These are phyloP conservation scores for Hirundichthys speculiger DNA, from an alignment of 2,113 vertebrate genomes.

Conservation along the genomic window DNA sequence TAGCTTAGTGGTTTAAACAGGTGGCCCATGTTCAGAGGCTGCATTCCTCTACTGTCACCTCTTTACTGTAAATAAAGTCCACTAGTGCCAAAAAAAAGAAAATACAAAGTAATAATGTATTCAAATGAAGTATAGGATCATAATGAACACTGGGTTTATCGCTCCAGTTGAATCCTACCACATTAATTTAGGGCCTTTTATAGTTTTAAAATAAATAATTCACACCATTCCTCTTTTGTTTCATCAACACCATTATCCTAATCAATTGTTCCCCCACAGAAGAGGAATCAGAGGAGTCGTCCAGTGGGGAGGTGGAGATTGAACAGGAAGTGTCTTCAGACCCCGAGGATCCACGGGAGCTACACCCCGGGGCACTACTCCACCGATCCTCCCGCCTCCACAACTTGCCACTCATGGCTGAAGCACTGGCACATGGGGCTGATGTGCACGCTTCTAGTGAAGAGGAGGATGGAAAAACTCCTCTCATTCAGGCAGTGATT, in stretches of 20 bases:
- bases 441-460: conserved; percentile 88
- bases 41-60: too few species aligned
- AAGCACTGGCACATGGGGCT: conserved; percentile 94
- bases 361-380: conserved; percentile 85
- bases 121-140: too few species aligned
- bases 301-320: conserved; percentile 80
- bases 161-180: too few species aligned
- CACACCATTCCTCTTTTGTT: background rate
- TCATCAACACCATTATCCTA: background rate
- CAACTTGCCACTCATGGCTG: conserved; percentile 93
- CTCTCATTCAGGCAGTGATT: conserved; percentile 93
- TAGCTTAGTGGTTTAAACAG: too few species aligned
- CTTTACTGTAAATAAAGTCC: too few species aligned
- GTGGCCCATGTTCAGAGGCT: too few species aligned
- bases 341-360: conserved; percentile 78
- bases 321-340: conserved; percentile 80
- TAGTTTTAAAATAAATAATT: background rate
- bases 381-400: conserved; percentile 87
- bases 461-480: conserved; percentile 88
- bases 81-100: too few species aligned
- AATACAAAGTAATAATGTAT: too few species aligned
- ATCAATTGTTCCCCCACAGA: conserved; percentile 42
- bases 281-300: conserved; percentile 79
- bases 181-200: background rate
- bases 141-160: too few species aligned